Evolutionary conservation across 2,797 vertebrate species (phyloP), one percentile per base, ranked within the genome.

Genomic region (Dallia pectoralis): DNA sequence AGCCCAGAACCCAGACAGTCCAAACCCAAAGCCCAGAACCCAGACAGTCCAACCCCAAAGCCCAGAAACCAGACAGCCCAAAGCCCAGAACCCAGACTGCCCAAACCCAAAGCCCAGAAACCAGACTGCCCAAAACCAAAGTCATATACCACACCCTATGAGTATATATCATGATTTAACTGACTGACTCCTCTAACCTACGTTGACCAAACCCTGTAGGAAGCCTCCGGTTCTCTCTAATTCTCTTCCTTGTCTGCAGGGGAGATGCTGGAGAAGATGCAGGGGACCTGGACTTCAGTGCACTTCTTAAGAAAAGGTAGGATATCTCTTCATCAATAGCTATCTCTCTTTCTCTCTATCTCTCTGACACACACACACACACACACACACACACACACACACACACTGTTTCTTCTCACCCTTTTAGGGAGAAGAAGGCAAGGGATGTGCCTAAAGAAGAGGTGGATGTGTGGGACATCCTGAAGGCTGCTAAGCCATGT

Each of bases 271-370:
- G 87, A 0, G 94, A 97, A 2, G 87, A 91, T 1, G 92, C 92
- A 0, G 96, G 96, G 0, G 96, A 97, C 7, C 89, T 98, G 40
- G 96, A 98, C 82, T 98, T 98, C 88, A 98, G 96, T 0, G 85
- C 85, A 4, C 88, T 98, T 72, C 92, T 98, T 16, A 97, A 96
- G 84, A 98, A 98, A 91, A 94, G 95, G 96, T 96, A 80, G 77
- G 18, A 63, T 14, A 30, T 18, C 18, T 18, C 16, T 64, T 29
- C 27, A 32, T 64, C 30, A 30, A 30, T 15, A 19, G 36, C 47
- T 6, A 36, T 33, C 40, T n/a, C 30, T 7, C 32, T 25, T n/a
- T 16, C 73, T 30, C 49, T 36, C 29, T 7, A 25, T 25, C 18
- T 16, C 73, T 30, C 49, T 36, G n/a, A 15, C 40, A 27, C 44